Percentiles rank a stretch among this genome's conserved stretches.
Conservation (phyloP, 37 sponge, comb jelly and placozoan genomes). For the Bolinopsis microptera region DNA sequence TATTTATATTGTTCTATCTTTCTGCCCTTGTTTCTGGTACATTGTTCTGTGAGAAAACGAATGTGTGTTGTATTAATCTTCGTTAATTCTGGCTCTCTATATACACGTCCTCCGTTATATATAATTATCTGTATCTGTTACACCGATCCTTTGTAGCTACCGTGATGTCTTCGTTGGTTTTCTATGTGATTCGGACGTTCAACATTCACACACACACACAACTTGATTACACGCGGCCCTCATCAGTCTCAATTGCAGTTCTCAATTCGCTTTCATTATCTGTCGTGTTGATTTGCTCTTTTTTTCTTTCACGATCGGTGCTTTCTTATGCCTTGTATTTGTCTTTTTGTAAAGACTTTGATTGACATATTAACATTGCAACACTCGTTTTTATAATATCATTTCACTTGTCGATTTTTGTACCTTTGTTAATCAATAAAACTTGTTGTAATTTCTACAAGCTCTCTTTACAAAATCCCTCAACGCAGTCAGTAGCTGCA, state of each 20-base stretch:
- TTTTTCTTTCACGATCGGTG: background rate
- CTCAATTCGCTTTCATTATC: background rate
- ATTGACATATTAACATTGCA: no score
- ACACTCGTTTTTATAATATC: no score
- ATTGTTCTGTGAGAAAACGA: background rate
- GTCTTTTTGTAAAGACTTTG: no score
- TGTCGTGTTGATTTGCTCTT: background rate
- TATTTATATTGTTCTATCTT: background rate
- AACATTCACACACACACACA: background rate
- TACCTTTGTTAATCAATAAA: no score
- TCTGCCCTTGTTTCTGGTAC: no score
- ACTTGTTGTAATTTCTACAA: no score
- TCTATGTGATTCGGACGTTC: background rate
- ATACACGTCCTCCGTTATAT: background rate
- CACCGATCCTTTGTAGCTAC: background rate
- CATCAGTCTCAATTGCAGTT: background rate
- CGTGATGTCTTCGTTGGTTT: background rate
- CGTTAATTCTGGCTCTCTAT: background rate
- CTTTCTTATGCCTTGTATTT: no score
- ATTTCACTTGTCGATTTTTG: no score
- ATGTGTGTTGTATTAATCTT: background rate
- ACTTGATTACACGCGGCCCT: background rate
- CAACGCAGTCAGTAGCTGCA: background rate
- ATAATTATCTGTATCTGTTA: background rate
- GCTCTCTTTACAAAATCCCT: no score